Conservation (phyloP, 1,140 invertebrate species). For the Drosophila paulistorum region DNA sequence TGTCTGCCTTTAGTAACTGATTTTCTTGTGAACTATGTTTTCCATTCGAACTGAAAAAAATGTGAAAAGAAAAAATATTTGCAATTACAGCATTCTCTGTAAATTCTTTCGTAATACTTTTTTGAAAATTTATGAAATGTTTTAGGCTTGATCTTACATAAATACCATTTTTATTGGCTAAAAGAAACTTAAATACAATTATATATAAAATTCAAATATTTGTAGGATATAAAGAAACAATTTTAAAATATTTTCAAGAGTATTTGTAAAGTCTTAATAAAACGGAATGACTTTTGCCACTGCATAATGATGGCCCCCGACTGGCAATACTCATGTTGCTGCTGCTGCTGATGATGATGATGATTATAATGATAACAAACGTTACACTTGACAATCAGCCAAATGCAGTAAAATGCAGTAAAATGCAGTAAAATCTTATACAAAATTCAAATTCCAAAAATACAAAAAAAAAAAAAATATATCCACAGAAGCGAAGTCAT, state of each 20-base stretch:
- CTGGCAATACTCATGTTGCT: constrained; percentile 27
- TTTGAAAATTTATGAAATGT: too few relatives aligned
- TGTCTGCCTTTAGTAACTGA: too few relatives aligned
- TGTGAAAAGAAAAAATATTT: too few relatives aligned
- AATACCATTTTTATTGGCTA: too few relatives aligned
- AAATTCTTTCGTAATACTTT: too few relatives aligned
- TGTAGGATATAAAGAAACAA: too few relatives aligned
- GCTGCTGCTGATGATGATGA: constrained; percentile 49
- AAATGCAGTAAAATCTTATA: constrained; percentile 53
- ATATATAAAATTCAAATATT: too few relatives aligned
- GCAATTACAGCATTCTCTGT: too few relatives aligned
- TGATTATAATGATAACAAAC: constrained; percentile 62
- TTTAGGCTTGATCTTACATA: too few relatives aligned
- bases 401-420: constrained; percentile 46
- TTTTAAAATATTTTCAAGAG: neutral
- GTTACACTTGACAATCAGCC: constrained; percentile 70
- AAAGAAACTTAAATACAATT: too few relatives aligned
- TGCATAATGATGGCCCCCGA: neutral
- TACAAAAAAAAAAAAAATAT: constrained; percentile 44
- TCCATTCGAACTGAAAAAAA: too few relatives aligned
- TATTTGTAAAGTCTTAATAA: neutral
- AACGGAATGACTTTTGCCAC: neutral
- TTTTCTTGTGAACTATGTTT: too few relatives aligned
- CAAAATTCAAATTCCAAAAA: constrained; percentile 49
- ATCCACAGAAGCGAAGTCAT: constrained; percentile 30